Base-by-base conservation (phyloP, 2,797 vertebrate genomes). In the Petrocephalus schoutedeni region DNA sequence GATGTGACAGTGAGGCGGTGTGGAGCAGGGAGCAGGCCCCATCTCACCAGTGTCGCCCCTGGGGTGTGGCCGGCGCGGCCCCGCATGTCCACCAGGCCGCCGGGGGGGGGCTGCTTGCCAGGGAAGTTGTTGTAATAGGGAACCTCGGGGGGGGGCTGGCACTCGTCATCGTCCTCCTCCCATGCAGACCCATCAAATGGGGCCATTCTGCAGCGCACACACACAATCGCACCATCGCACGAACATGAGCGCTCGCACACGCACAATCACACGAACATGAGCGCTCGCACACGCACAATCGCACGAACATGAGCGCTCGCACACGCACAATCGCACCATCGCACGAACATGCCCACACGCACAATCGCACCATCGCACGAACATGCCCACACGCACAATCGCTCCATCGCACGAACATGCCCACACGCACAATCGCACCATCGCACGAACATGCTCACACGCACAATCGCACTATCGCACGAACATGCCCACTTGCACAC, bases 51-150 rank as follows among this genome's bases (percentile, higher is more conserved):
- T 0, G 98, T 99, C 88, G 98, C 97, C 71, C 98, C 97, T n/a
- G 92, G 92, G 87, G 89, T 91, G 87, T 91, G 90, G 53, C 92
- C 95, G 23, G 94, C 94, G 64, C 95, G 96, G 88, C 93, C 94
- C 91, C 98, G 94, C 97, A 99, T 97, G 94, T 99, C 98, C 87
- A 99, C 94, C 0, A 99, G 94, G 0, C 98, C 98, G 36, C 98
- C 98, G 0, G 97, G 95, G 64, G 98, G 98, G 56, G 98, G 98
- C 87, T 98, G 98, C 93, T 99, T 99, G 85, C 98, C 98, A 0
- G 98, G 98, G 90, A 99, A 99, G 91, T 99, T 97, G 12, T 99
- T 99, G 92, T 99, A 99, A 93, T 99, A 99, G 0, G 98, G 98
- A 89, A 99, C 98, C 0, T 99, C 98, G 0, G 96, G 92, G 9